Evolutionary conservation across 2,888 invertebrate genomes (phyloP).

Genomic region (Chamaedrilus cognettii): DNA sequence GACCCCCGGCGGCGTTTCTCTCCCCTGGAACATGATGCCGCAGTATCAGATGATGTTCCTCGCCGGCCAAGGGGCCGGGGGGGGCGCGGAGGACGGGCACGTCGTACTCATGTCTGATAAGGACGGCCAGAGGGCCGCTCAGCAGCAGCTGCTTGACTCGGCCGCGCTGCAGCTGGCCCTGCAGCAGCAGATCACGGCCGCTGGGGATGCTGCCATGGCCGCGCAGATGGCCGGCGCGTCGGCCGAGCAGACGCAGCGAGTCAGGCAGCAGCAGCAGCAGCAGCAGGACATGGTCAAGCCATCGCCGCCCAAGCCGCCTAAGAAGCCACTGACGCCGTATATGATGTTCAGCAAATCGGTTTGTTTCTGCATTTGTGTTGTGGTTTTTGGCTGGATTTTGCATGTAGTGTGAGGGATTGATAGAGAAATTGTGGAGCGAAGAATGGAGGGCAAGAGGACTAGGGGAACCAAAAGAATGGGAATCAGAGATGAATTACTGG

Average conservation of each 20-base stretch:
- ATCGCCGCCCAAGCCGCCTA: constrained; percentile 33
- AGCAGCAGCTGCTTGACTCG: constrained; percentile 1
- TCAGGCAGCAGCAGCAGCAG: constrained; percentile 1
- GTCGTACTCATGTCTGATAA: constrained; percentile 13
- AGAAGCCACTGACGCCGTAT: constrained; percentile 39
- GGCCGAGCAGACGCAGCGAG: constrained; percentile 6
- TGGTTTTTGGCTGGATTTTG: no score
- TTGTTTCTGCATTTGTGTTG: no score
- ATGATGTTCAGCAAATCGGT: constrained; percentile 40
- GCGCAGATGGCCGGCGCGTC: constrained; percentile 8
- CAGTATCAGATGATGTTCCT: constrained; percentile 24
- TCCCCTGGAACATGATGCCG: constrained; percentile 20
- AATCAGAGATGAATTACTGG: no score
- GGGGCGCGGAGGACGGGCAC: constrained; percentile 22
- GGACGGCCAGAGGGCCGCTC: not conserved
- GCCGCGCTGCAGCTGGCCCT: not conserved
- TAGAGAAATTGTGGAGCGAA: no score
- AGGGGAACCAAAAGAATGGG: no score
- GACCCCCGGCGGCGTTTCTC: constrained; percentile 2
- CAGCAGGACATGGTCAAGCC: constrained; percentile 3
- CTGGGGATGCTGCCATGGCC: not conserved
- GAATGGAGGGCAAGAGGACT: no score
- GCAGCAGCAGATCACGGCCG: constrained; percentile 1
- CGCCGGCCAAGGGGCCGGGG: constrained; percentile 11
- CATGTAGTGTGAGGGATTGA: no score